These are phyloP conservation scores for Apoderus coryli DNA, from an alignment of 2,888 invertebrate genomes.

Conservation along the genomic window DNA sequence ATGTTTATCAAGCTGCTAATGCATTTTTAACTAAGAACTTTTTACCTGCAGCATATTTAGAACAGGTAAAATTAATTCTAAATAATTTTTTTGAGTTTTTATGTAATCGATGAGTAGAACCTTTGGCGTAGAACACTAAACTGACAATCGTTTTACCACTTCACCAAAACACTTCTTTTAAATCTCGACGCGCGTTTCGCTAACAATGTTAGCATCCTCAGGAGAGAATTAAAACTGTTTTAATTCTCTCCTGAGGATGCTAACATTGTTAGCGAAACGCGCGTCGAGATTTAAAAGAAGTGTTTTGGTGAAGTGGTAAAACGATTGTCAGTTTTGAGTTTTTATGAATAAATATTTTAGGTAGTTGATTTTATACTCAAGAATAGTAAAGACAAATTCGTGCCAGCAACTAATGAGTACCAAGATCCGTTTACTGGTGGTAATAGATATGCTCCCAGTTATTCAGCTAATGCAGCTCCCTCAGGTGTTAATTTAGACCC, in stretches of 20 bases:
- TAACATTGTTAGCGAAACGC: no score
- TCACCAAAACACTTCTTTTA: no score
- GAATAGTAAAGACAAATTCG: constrained; percentile 46
- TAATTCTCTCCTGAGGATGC: no score
- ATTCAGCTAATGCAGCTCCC: constrained; percentile 21
- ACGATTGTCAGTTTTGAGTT: background rate
- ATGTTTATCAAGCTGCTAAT: constrained; percentile 87
- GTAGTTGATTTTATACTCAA: constrained; percentile 85
- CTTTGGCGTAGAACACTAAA: no score
- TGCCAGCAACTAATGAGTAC: constrained; percentile 31
- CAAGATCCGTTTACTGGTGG: constrained; percentile 58
- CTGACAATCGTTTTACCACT: no score
- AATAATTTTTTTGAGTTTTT: constrained; percentile 6
- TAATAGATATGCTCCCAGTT: constrained; percentile 44
- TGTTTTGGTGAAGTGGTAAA: no score
- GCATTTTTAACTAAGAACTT: constrained; percentile 73
- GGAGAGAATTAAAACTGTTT: no score
- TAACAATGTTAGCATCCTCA: no score
- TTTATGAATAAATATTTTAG: constrained; percentile 16
- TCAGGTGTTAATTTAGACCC: constrained; percentile 37
- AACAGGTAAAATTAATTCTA: constrained; percentile 38
- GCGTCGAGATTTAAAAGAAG: no score
- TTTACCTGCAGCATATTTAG: constrained; percentile 74
- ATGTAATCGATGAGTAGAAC: no score
- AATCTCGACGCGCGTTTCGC: no score